These are phyloP conservation scores for Spermophilus dauricus DNA, from an alignment of 2,113 vertebrate species.

Conservation along the genomic window DNA sequence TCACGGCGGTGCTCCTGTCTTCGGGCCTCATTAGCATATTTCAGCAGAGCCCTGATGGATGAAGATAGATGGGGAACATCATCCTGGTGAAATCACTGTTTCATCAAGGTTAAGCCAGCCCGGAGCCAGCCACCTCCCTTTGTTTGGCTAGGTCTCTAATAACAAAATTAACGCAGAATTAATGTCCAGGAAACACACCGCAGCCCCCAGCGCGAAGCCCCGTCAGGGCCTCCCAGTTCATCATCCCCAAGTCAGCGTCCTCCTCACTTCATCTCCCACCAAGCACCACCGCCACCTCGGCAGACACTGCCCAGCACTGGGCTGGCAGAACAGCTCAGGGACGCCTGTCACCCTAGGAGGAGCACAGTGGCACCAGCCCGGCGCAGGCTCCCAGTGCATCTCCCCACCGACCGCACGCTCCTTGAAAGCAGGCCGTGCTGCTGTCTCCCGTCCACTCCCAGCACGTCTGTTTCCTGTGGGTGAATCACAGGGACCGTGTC, in stretches of 20 bases:
- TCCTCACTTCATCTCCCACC: conserved; percentile 62
- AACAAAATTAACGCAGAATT: conserved; percentile 81
- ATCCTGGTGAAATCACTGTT: conserved; percentile 94
- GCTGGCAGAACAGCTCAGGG: background rate
- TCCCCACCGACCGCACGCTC: background rate
- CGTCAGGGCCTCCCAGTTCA: conserved; percentile 70
- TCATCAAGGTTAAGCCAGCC: conserved; percentile 97
- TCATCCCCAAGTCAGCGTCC: conserved; percentile 70
- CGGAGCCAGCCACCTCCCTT: conserved; percentile 90
- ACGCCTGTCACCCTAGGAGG: background rate
- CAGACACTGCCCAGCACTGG: background rate
- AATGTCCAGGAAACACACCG: conserved; percentile 54
- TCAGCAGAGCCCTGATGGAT: conserved; percentile 91
- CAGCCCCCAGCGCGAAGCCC: conserved; percentile 67
- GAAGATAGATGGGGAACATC: conserved; percentile 96
- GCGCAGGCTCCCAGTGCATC: background rate
- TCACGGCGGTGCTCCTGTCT: conserved; percentile 92
- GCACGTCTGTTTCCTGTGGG: no score
- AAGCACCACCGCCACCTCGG: conserved; percentile 38
- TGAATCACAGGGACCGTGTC: background rate
- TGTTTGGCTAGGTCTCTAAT: conserved; percentile 87
- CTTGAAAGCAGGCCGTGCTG: background rate
- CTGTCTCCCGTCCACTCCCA: rapidly evolving
- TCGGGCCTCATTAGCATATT: conserved; percentile 94
- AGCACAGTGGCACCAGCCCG: background rate